phyloP scores from a whole-genome alignment of 2,797 vertebrate species.

The Bovichtus diacanthus region DNA sequence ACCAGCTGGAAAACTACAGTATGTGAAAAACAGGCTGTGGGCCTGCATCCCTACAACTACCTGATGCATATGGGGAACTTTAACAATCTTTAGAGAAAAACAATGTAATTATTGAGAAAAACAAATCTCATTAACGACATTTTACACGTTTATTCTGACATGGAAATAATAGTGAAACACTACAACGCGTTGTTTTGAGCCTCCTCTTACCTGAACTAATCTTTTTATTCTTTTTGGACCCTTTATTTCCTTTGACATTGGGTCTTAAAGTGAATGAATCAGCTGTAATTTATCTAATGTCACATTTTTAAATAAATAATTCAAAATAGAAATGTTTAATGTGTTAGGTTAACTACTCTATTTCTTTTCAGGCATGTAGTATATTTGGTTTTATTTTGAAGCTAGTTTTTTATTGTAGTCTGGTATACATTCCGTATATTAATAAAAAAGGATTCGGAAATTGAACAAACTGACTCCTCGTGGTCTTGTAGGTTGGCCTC shows the following conservation, averaged over 20 bases:
- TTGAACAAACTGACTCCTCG: background rate
- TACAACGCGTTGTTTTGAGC: too few species aligned
- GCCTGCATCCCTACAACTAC: background rate
- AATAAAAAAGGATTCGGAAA: background rate
- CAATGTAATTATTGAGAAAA: background rate
- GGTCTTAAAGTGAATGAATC: background rate
- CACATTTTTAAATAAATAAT: too few species aligned
- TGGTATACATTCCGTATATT: background rate
- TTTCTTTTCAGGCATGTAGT: too few species aligned
- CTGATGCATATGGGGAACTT: background rate
- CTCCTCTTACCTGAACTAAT: background rate
- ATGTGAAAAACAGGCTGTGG: background rate
- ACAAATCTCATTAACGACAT: background rate
- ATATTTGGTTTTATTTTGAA: background rate
- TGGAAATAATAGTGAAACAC: background rate
- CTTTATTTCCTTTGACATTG: background rate
- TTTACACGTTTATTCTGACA: background rate
- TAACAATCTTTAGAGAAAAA: background rate
- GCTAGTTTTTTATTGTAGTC: background rate
- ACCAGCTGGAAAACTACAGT: constrained; percentile 43
- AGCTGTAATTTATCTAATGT: too few species aligned
- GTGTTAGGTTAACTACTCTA: background rate
- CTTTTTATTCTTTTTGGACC: background rate
- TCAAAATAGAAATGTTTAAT: too few species aligned
- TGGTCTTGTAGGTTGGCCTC: background rate